Evolutionary conservation across 2,888 invertebrate genomes (phyloP).

Genomic region (Dromius quadrimaculatus): DNA sequence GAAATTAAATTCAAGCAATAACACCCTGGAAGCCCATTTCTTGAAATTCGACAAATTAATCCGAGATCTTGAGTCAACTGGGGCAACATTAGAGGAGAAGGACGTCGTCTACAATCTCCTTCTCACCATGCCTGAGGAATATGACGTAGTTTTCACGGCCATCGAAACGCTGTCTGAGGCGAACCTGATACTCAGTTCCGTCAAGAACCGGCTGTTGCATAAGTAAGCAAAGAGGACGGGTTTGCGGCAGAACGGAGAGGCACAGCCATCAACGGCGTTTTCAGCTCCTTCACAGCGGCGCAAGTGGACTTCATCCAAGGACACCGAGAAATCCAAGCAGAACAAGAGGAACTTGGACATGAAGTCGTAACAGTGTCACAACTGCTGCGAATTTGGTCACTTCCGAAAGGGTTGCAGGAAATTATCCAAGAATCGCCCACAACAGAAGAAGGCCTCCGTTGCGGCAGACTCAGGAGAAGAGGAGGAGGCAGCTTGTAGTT

Average conservation of each 20-base stretch:
- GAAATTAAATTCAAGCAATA: constrained; percentile 48
- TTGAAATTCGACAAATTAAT: constrained; percentile 57
- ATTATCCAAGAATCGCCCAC: background rate
- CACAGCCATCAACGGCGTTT: constrained; percentile 11
- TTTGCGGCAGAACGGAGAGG: constrained; percentile 7
- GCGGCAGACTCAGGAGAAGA: constrained; percentile 4
- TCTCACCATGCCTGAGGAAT: too few relatives aligned
- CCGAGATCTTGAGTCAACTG: constrained; percentile 55
- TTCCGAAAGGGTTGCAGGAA: constrained; percentile 7
- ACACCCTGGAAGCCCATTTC: constrained; percentile 53
- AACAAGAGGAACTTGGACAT: too few relatives aligned
- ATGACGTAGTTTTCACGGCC: constrained; percentile 56
- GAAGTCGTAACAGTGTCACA: background rate
- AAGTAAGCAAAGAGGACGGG: constrained; percentile 53
- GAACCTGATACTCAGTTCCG: constrained; percentile 54
- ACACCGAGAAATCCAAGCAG: too few relatives aligned
- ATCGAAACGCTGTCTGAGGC: constrained; percentile 54
- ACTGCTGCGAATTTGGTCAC: background rate
- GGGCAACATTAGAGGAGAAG: constrained; percentile 54
- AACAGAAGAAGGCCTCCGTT: background rate
- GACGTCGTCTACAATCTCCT: constrained; percentile 56
- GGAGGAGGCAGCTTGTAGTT: background rate
- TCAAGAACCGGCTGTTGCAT: constrained; percentile 56
- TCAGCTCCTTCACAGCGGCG: constrained; percentile 5
- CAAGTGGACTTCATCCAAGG: too few relatives aligned